Evolutionary conservation across 2,888 invertebrate genomes (phyloP).

Genomic region (Troides oblongomaculatus): DNA sequence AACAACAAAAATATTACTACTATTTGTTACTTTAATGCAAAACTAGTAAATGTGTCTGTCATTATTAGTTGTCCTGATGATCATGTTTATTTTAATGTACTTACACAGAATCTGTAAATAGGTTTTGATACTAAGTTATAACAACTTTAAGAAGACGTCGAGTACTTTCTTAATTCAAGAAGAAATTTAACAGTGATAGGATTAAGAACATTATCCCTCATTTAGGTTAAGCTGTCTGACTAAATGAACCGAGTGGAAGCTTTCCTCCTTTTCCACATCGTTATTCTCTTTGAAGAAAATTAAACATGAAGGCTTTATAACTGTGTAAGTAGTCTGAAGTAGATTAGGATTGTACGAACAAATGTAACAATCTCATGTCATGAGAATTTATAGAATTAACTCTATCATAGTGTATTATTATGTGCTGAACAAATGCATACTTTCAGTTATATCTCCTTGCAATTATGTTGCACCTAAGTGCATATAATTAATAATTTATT

Average conservation of each 20-base stretch:
- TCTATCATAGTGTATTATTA: background rate
- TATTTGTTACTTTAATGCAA: too few relatives aligned
- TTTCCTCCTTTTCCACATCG: constrained; percentile 18
- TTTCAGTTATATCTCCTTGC: too few relatives aligned
- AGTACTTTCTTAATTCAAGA: background rate
- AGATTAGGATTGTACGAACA: constrained; percentile 13
- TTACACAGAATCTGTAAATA: too few relatives aligned
- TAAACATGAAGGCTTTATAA: constrained; percentile 24
- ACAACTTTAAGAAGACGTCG: background rate
- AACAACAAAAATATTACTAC: too few relatives aligned
- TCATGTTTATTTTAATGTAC: too few relatives aligned
- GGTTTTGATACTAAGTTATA: too few relatives aligned
- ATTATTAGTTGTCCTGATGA: too few relatives aligned
- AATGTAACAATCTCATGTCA: background rate
- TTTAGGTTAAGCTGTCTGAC: constrained; percentile 22
- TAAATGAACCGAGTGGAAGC: constrained; percentile 17
- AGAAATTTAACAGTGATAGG: constrained; percentile 9
- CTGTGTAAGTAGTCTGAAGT: constrained; percentile 12
- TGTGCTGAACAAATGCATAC: constrained; percentile 4
- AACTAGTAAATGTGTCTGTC: too few relatives aligned
- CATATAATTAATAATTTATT: too few relatives aligned
- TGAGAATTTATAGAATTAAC: constrained; percentile 9
- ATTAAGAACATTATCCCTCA: constrained; percentile 14
- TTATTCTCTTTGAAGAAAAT: constrained; percentile 24
- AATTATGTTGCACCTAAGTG: too few relatives aligned